These are phyloP conservation scores for Drosophila gaucha DNA, from an alignment of 2,888 invertebrate species.

Conservation along the genomic window DNA sequence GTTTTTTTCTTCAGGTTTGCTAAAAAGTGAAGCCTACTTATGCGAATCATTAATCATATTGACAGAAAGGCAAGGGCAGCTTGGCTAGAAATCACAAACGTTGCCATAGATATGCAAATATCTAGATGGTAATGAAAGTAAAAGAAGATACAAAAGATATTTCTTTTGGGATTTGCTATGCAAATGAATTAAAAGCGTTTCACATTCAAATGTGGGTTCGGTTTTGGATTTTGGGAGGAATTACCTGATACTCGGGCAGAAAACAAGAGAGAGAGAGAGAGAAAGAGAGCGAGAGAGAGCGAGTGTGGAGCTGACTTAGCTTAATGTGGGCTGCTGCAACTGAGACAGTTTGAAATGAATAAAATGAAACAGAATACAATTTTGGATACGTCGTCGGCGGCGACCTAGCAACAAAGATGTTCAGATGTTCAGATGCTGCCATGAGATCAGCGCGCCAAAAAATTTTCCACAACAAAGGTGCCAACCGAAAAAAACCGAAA, in stretches of 20 bases:
- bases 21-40: slow-evolving; percentile 23
- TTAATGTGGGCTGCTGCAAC: slow-evolving; percentile 15
- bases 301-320: not conserved
- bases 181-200: slow-evolving; percentile 21
- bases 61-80: slow-evolving; percentile 25
- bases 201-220: slow-evolving; percentile 9
- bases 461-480: slow-evolving; percentile 64
- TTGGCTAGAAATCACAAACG: no score
- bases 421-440: slow-evolving; percentile 10
- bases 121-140: slow-evolving; percentile 4
- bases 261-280: not conserved
- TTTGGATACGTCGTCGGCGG: slow-evolving; percentile 14
- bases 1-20: slow-evolving; percentile 7
- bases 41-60: slow-evolving; percentile 51
- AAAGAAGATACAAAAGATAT: slow-evolving; percentile 1
- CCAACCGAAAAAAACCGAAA: slow-evolving; percentile 35
- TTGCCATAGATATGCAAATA: no score
- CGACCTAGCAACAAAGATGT: slow-evolving; percentile 51
- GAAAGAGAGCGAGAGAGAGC: not conserved
- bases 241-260: not conserved
- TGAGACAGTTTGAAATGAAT: slow-evolving; percentile 3
- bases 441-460: slow-evolving; percentile 65
- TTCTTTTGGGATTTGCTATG: not conserved
- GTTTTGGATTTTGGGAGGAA: slow-evolving; percentile 3
- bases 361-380: slow-evolving; percentile 4